Base-by-base conservation (phyloP, 2,888 invertebrate genomes). In the Crocallis elinguaria region DNA sequence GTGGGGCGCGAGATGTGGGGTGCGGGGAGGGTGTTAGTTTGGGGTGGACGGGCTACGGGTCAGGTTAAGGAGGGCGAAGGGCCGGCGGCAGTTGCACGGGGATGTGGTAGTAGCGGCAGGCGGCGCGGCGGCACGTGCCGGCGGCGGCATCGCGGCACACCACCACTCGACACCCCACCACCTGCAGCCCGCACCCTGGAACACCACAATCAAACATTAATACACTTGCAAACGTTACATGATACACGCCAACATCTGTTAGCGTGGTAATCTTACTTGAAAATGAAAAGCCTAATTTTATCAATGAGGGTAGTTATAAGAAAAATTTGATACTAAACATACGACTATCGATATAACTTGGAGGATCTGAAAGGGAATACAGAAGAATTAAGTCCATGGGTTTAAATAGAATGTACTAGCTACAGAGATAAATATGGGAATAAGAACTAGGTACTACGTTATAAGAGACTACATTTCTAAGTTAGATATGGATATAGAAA, bases 31-130 rank as follows among this genome's bases (percentile, higher is more conserved):
- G 63, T 11, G 29, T 3, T 29, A 29, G 1, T 1, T 3, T 61
- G 67, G 51, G 64, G 63, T 62, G 69, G 71, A 67, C 62, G 61
- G 67, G 71, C 63, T 29, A 23, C 11, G 69, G 71, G 73, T 64
- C 68, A 73, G 82, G 84, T 87, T 90, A 91, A 61, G 91, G 92
- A 64, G 92, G 91, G 63, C 87, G 84, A 67, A 88, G 84, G 79
- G 96, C 96, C 82, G 96, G 96, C 82, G 96, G 96, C 94, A 97
- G 92, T 83, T 94, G 95, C 88, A 97, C 95, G 81, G 98, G 97
- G 94, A 98, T 97, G 94, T 98, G 98, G 94, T 98, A 98, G 94
- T 97, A 98, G 95, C 98, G 98, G 95, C 98, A 98, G 92, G 96
- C 94, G 92, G 96, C 95, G 92, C 98, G 96, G 87, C 95, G 94